A percentile compares a stretch with the other conserved stretches of the same genome.
Evolutionary conservation across 1,140 invertebrate species (phyloP).

Genomic region (Leptoteleia sp.): DNA sequence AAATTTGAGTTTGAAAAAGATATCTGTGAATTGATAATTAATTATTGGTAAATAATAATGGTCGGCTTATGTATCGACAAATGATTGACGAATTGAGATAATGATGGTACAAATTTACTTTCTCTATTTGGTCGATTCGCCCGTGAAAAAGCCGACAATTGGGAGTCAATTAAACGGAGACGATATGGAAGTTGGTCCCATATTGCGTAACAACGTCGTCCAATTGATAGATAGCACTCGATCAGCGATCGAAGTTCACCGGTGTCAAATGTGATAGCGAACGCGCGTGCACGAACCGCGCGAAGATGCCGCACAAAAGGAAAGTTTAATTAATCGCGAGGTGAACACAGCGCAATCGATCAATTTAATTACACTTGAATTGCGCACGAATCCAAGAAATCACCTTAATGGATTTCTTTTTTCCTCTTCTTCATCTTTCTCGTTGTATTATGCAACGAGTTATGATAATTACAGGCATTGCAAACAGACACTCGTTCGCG

Average conservation of each 20-base stretch:
- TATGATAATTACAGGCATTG: slow-evolving; percentile 15
- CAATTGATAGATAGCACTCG: not conserved
- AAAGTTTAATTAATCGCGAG: slow-evolving; percentile 12
- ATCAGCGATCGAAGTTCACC: slow-evolving; percentile 8
- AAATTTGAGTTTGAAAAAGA: too few species aligned
- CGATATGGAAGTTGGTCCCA: too few species aligned
- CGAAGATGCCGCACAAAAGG: not conserved
- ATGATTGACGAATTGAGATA: not conserved
- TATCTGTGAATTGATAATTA: too few species aligned
- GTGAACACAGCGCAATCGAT: too few species aligned
- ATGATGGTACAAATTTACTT: not conserved
- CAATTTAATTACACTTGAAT: too few species aligned
- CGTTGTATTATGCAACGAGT: slow-evolving; percentile 8
- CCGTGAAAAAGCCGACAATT: not conserved
- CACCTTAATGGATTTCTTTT: too few species aligned
- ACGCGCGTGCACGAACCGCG: slow-evolving; percentile 4
- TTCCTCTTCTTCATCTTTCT: too few species aligned
- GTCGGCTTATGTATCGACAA: too few species aligned
- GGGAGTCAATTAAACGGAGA: too few species aligned
- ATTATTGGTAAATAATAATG: too few species aligned
- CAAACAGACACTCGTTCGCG: not conserved
- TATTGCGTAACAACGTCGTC: too few species aligned
- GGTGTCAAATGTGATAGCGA: slow-evolving; percentile 15
- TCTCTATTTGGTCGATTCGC: not conserved
- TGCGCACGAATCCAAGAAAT: too few species aligned